A percentile compares a stretch with the other conserved stretches of the same genome.
Evolutionary conservation across 2,113 vertebrate species (phyloP).

Genomic region (Lucifuga dentata): DNA sequence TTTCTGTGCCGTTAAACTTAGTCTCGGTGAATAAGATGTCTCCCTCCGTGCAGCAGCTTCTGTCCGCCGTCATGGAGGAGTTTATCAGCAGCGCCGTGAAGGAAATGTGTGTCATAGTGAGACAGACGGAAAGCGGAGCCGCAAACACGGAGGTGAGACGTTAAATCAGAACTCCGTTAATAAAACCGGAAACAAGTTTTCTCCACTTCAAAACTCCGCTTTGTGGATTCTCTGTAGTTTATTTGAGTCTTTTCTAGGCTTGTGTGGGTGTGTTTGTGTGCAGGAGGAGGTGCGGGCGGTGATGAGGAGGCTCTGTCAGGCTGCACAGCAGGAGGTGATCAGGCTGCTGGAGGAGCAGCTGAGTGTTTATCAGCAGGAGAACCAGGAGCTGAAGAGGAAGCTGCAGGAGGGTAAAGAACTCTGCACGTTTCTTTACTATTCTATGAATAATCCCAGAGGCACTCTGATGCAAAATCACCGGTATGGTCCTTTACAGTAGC

Average conservation of each 20-base stretch:
- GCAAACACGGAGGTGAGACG: background rate
- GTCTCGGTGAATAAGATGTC: background rate
- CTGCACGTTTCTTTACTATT: too few relatives aligned
- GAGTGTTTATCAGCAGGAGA: background rate
- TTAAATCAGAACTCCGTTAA: too few relatives aligned
- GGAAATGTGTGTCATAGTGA: background rate
- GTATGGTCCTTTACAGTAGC: too few relatives aligned
- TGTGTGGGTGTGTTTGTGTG: background rate
- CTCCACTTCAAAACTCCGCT: too few relatives aligned
- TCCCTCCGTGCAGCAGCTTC: background rate
- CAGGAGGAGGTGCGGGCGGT: slow-evolving; percentile 18
- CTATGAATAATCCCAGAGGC: too few relatives aligned
- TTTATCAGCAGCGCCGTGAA: background rate
- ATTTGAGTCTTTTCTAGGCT: too few relatives aligned
- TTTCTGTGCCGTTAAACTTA: background rate
- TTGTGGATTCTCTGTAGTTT: too few relatives aligned
- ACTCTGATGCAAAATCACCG: too few relatives aligned
- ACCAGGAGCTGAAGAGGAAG: background rate
- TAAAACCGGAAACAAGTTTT: too few relatives aligned
- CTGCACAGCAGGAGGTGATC: slow-evolving; percentile 38
- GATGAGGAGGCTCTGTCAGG: slow-evolving; percentile 5
- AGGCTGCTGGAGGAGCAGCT: slow-evolving; percentile 16
- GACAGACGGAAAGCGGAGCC: background rate
- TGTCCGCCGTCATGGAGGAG: slow-evolving; percentile 7
- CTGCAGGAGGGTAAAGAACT: background rate